Evolutionary conservation across 2,113 vertebrate genomes (phyloP).

Genomic region (Origma solitaria): DNA sequence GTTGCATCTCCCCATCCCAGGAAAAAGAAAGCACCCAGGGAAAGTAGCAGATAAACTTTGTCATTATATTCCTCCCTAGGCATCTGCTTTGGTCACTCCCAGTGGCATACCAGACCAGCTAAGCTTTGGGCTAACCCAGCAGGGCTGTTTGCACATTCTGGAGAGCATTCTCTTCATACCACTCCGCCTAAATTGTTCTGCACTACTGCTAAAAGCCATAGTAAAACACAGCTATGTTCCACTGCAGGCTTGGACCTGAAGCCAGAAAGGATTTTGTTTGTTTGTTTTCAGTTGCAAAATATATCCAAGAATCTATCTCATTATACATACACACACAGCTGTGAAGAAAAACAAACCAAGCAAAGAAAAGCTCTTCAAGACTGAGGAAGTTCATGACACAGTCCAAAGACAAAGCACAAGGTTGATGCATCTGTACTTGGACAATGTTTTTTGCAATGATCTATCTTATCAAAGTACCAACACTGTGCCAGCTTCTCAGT

Average conservation of each 20-base stretch:
- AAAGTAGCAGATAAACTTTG: neutral
- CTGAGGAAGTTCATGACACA: neutral
- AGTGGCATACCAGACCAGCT: neutral
- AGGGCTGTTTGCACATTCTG: neutral
- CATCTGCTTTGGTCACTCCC: neutral
- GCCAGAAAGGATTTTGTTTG: neutral
- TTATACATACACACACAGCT: neutral
- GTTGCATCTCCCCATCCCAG: neutral
- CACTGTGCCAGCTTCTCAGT: neutral
- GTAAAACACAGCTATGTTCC: neutral
- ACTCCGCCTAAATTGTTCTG: neutral
- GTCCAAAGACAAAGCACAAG: neutral
- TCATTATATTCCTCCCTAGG: neutral
- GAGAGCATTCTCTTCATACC: neutral
- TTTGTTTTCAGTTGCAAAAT: neutral
- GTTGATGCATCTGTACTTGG: neutral
- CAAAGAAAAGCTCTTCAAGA: neutral
- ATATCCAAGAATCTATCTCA: neutral
- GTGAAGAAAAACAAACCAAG: neutral
- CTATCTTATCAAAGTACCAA: neutral
- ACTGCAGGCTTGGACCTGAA: neutral
- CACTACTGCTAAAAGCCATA: neutral
- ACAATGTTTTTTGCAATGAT: neutral
- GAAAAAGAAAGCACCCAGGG: neutral
- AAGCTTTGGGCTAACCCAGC: neutral